phyloP scores from a whole-genome alignment of 2,888 invertebrate genomes.

The Hydropsyche betteni region DNA sequence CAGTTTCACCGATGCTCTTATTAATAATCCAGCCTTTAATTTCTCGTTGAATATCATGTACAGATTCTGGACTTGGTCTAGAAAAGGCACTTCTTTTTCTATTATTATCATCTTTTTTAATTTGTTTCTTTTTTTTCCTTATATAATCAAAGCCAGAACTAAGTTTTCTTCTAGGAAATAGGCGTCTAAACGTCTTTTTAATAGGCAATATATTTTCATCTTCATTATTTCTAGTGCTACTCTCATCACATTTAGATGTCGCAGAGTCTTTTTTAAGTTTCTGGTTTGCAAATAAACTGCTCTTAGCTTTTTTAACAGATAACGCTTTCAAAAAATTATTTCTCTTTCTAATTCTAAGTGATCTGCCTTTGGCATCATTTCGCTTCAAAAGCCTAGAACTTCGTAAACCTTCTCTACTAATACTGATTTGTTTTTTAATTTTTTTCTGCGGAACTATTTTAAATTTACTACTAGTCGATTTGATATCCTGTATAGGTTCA shows the following conservation, averaged over 20 bases:
- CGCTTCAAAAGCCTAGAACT: conserved; percentile 64
- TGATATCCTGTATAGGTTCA: conserved; percentile 11
- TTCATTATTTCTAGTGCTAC: conserved; percentile 51
- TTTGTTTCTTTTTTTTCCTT: conserved; percentile 84
- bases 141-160: conserved; percentile 90
- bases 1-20: conserved; percentile 93
- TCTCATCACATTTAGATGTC: conserved; percentile 57
- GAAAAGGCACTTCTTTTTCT: conserved; percentile 60
- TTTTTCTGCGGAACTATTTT: conserved; percentile 55
- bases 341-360: conserved; percentile 63
- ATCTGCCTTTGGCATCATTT: conserved; percentile 62
- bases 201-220: conserved; percentile 56
- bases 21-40: conserved; percentile 92
- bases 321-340: conserved; percentile 63
- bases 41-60: conserved; percentile 83
- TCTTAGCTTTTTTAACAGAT: conserved; percentile 61
- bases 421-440: conserved; percentile 57
- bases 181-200: conserved; percentile 69
- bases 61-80: conserved; percentile 71
- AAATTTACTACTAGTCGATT: conserved; percentile 53
- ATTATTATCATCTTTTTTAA: conserved; percentile 67
- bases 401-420: conserved; percentile 63
- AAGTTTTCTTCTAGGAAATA: conserved; percentile 77
- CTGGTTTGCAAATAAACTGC: conserved; percentile 55
- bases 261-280: conserved; percentile 61